Conservation (phyloP, 1,140 invertebrate species). For the Solenopsis fugax region DNA sequence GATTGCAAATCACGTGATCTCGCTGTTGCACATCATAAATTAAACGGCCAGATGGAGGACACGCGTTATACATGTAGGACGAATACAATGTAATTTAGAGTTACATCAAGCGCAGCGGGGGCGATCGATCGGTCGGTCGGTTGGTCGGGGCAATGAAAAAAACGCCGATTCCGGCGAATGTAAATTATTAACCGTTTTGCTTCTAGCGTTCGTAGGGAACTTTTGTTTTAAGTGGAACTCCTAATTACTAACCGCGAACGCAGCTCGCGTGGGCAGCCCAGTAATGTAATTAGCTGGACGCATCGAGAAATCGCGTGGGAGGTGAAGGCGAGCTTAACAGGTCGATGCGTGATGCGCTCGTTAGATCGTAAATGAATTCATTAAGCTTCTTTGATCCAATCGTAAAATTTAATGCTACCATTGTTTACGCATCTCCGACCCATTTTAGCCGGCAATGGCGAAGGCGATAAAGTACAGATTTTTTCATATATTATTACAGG, state of each 20-base stretch:
- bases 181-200: conserved; percentile 32
- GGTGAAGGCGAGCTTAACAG: background rate
- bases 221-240: background rate
- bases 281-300: conserved; percentile 53
- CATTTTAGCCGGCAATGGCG: background rate
- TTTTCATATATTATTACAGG: background rate
- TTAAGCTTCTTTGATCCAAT: background rate
- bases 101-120: background rate
- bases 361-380: conserved; percentile 46
- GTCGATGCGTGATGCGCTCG: conserved; percentile 21
- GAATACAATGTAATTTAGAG: conserved; percentile 22
- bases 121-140: conserved; percentile 16
- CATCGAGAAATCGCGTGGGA: conserved; percentile 31
- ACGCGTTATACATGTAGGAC: background rate
- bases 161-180: conserved; percentile 2
- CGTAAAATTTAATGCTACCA: background rate
- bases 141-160: conserved; percentile 18
- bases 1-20: conserved; percentile 40
- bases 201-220: background rate
- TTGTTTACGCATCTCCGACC: background rate
- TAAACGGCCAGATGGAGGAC: conserved; percentile 26
- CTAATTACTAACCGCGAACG: conserved; percentile 45
- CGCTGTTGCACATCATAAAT: conserved; percentile 55
- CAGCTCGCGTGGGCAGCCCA: conserved; percentile 11
- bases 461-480: background rate